Evolutionary conservation across 2,113 vertebrate species (phyloP), one percentile per base, ranked within the genome.

Genomic region (Trichomycterus rosablanca): DNA sequence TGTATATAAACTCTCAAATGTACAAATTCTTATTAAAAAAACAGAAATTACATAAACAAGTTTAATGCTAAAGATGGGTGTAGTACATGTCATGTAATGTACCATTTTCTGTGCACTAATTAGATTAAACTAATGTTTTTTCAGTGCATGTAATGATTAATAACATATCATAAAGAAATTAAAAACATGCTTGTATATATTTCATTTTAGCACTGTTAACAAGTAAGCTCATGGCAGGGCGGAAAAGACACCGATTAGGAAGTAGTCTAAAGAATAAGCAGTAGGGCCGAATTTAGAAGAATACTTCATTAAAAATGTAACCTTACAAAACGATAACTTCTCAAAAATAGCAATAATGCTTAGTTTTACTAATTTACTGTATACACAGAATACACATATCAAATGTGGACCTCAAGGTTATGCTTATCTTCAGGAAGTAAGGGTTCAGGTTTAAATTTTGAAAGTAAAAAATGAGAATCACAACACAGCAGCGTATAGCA

Each of bases 231-330:
- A 46, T 24, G 45, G 53, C 59, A 66, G 59, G 56, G 76, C 84
- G 79, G 78, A 78, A 80, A 61, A 74, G 42, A 70, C 74, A 70
- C 32, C 48, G 39, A 83, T 69, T 67, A 78, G 82, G 84, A 88
- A 88, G 83, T 84, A 80, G 79, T 77, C 66, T 45, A 39, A 51
- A 24, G 49, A 18, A 22, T 67, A 16, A 24, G 39, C 8, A 18
- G 39, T 46, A 15, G n/a, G 15, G 54, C 24, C 12, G 8, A 42
- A 43, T 55, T 39, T 37, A 44, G 40, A 18, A 22, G 8, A 7
- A 34, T 10, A 32, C 14, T 43, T n/a, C n/a, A n/a, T n/a, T n/a
- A n/a, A n/a, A n/a, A 14, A 40, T n/a, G 9, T 11, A 23, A 11
- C 10, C 9, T 24, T n/a, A 54, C 24, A 34, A 23, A 56, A 18